Conservation (phyloP, 2,113 vertebrate species). For the Rhizomys pruinosus region DNA sequence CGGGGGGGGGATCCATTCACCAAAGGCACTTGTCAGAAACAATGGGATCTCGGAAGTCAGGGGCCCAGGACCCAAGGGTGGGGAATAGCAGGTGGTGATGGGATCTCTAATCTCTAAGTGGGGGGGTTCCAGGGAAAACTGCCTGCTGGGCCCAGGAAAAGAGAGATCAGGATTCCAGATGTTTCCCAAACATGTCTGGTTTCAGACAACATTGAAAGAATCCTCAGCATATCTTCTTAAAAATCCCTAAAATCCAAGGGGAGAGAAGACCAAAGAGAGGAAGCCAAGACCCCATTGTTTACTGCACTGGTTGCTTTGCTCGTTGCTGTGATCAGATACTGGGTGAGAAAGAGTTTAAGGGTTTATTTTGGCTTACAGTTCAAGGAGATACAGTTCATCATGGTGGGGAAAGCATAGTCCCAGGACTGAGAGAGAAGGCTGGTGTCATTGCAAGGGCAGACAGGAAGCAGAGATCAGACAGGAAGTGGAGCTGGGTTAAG, state of each 20-base stretch:
- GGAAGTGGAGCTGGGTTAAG: neutral
- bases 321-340: neutral
- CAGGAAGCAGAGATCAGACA: neutral
- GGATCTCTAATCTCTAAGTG: neutral
- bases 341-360: neutral
- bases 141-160: conserved; percentile 13
- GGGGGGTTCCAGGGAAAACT: conserved; percentile 1
- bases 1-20: neutral
- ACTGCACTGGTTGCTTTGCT: neutral
- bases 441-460: too few species aligned
- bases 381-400: neutral
- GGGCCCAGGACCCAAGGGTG: neutral
- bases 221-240: conserved; percentile 14
- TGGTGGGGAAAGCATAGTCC: neutral
- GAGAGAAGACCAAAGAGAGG: neutral
- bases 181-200: conserved; percentile 35
- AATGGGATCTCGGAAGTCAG: neutral
- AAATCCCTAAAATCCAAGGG: neutral
- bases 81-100: conserved; percentile 31
- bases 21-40: neutral
- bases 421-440: neutral
- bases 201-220: conserved; percentile 2
- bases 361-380: neutral
- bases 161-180: conserved; percentile 45
- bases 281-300: neutral